Evolutionary conservation across 2,888 invertebrate species (phyloP).

Genomic region (Gari tellinella): DNA sequence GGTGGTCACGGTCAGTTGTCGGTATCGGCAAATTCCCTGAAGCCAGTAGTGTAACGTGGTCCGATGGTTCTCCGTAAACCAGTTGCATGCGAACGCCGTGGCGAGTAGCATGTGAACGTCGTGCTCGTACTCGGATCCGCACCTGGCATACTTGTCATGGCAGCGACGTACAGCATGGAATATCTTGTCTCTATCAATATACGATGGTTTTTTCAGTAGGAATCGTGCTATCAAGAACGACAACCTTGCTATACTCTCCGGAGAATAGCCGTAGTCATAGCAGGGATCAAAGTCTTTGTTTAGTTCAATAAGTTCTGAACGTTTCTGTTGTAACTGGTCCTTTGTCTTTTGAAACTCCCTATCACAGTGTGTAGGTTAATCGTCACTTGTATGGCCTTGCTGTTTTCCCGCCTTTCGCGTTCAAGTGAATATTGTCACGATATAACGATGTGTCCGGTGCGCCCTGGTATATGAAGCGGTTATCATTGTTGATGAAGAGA

Average conservation of each 20-base stretch:
- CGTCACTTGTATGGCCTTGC: too few relatives aligned
- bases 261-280: slow-evolving; percentile 76
- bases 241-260: slow-evolving; percentile 75
- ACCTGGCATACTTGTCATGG: slow-evolving; percentile 75
- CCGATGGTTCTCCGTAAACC: slow-evolving; percentile 78
- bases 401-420: too few relatives aligned
- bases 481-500: too few relatives aligned
- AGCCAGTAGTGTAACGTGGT: slow-evolving; percentile 77
- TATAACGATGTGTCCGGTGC: too few relatives aligned
- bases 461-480: too few relatives aligned
- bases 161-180: slow-evolving; percentile 76
- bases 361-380: slow-evolving; percentile 75
- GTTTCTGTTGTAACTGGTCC: slow-evolving; percentile 72
- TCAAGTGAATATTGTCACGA: too few relatives aligned
- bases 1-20: slow-evolving; percentile 52
- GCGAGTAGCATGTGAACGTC: slow-evolving; percentile 82
- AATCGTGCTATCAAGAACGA: slow-evolving; percentile 75
- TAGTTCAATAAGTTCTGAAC: slow-evolving; percentile 66
- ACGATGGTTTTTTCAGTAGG: slow-evolving; percentile 74
- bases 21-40: slow-evolving; percentile 69
- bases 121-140: slow-evolving; percentile 71
- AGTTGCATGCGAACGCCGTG: slow-evolving; percentile 81
- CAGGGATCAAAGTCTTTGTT: slow-evolving; percentile 76
- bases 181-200: slow-evolving; percentile 74
- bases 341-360: slow-evolving; percentile 73